Evolutionary conservation across 2,888 invertebrate species (phyloP).

Genomic region (Acronicta psi): DNA sequence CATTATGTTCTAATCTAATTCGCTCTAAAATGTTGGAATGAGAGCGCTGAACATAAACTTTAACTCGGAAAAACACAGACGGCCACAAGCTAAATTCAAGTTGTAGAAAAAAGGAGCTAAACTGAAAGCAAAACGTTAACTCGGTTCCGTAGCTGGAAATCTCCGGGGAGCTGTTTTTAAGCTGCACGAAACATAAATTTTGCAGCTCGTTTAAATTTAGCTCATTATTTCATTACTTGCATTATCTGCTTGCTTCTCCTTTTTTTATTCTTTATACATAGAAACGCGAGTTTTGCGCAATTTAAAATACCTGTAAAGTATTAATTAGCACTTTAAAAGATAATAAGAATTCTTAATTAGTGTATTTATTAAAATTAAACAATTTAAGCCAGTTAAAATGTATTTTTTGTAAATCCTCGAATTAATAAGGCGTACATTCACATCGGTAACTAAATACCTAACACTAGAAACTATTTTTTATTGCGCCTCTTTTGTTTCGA

Average conservation of each 20-base stretch:
- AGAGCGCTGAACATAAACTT: constrained; percentile 64
- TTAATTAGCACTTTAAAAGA: constrained; percentile 4
- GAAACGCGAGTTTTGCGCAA: constrained; percentile 12
- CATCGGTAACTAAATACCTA: no score
- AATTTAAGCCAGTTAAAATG: neutral
- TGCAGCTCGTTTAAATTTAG: constrained; percentile 85
- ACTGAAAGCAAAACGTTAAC: constrained; percentile 79
- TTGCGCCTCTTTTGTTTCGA: constrained; percentile 1
- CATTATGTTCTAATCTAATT: constrained; percentile 37
- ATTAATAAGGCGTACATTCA: constrained; percentile 1
- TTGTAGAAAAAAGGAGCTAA: constrained; percentile 73
- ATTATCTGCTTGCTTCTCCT: constrained; percentile 71
- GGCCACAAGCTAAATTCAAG: constrained; percentile 76
- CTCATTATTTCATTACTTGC: constrained; percentile 85
- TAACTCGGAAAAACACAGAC: constrained; percentile 71
- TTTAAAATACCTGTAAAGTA: constrained; percentile 16
- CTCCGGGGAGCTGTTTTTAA: constrained; percentile 84
- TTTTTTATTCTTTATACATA: constrained; percentile 44
- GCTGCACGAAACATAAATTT: constrained; percentile 86
- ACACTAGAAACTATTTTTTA: constrained; percentile 5
- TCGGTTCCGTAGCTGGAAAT: constrained; percentile 77
- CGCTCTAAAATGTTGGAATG: constrained; percentile 53
- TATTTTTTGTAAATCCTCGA: neutral
- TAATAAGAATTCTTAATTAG: neutral
- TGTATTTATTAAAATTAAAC: neutral